phyloP scores from a whole-genome alignment of 2,113 vertebrate species.

The Periophthalmodon schlosseri region DNA sequence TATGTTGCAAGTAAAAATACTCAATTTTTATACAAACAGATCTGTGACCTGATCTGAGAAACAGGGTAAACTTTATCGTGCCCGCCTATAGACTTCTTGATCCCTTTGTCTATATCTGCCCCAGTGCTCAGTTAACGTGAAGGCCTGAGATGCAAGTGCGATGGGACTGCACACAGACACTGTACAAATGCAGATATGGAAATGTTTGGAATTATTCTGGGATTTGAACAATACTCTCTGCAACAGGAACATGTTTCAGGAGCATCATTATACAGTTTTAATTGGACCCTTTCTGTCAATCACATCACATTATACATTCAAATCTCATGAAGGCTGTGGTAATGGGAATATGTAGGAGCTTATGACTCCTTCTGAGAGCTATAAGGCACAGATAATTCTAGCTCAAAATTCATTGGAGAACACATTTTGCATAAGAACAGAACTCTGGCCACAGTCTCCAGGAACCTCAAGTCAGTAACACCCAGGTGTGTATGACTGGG shows the following conservation, averaged over 20 bases:
- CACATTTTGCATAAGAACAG: neutral
- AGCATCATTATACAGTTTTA: slow-evolving; percentile 6
- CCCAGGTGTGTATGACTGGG: neutral
- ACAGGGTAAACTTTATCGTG: neutral
- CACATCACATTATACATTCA: slow-evolving; percentile 6
- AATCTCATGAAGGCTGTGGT: neutral
- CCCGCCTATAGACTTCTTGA: neutral
- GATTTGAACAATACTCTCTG: slow-evolving; percentile 1
- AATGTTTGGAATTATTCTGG: neutral
- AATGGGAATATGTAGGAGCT: slow-evolving; percentile 5
- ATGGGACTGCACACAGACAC: neutral
- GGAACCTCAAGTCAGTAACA: neutral
- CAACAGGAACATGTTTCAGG: slow-evolving; percentile 5
- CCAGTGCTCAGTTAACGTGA: neutral
- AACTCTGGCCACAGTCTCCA: neutral
- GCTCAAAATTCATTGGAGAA: neutral
- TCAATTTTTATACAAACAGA: neutral
- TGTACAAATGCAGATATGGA: neutral
- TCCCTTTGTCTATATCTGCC: neutral
- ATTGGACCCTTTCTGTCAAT: slow-evolving; percentile 6
- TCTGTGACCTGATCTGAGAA: neutral
- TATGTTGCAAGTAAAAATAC: too few relatives aligned
- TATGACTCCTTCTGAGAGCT: neutral
- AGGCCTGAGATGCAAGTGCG: neutral
- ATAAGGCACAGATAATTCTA: neutral